Evolutionary conservation across 1,140 invertebrate species (phyloP).

Genomic region (Drosophila lacertosa): DNA sequence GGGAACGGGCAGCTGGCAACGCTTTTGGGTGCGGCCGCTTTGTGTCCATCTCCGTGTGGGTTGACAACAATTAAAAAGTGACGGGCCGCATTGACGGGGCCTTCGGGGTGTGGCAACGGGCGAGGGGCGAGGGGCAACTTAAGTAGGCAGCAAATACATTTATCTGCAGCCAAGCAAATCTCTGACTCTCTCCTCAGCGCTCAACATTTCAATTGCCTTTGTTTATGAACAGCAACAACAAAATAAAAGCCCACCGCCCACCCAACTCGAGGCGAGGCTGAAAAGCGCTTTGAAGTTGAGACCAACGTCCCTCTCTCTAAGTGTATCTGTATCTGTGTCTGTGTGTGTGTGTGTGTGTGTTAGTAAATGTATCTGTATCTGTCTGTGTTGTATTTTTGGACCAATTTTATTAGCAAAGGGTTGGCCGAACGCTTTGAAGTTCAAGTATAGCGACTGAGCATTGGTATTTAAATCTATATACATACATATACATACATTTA

Average conservation of each 20-base stretch:
- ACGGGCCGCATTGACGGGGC: conserved; percentile 56
- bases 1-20: conserved; percentile 3
- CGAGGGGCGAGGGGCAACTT: conserved; percentile 61
- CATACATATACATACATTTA: conserved; percentile 28
- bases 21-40: conserved; percentile 47
- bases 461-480: conserved; percentile 56
- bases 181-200: conserved; percentile 3
- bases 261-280: conserved; percentile 14
- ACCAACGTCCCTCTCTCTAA: conserved; percentile 22
- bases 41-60: conserved; percentile 67
- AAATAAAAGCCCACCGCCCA: conserved; percentile 11
- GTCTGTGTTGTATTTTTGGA: conserved; percentile 68
- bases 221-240: conserved; percentile 53
- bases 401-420: conserved; percentile 77
- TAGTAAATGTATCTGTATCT: neutral
- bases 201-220: conserved; percentile 76
- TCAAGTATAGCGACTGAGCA: conserved; percentile 65
- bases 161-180: conserved; percentile 27
- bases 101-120: conserved; percentile 9
- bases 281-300: conserved; percentile 69
- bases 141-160: conserved; percentile 76
- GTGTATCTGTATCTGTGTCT: neutral
- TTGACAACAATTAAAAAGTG: conserved; percentile 80
- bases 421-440: conserved; percentile 69
- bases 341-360: neutral